A percentile compares a stretch with the other conserved stretches of the same genome.
Conservation (phyloP, 30 jellyfish, hydroid and myxozoan species). For the Turritopsis rubra region DNA sequence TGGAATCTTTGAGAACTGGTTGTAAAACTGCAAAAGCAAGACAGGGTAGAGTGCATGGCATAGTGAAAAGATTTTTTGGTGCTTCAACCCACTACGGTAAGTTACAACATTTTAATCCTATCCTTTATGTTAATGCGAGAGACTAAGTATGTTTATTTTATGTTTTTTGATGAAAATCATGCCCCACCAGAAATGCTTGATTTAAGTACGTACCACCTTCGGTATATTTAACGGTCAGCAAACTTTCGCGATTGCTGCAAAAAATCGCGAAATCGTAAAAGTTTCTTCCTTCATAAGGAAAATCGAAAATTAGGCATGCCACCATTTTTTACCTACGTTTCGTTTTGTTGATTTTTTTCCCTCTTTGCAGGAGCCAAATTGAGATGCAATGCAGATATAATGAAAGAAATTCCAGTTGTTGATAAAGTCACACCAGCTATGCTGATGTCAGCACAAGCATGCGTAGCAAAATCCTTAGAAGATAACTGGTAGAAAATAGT, state of each 20-base stretch:
- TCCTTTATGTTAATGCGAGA: no score
- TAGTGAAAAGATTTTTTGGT: constrained; percentile 71
- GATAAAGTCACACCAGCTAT: constrained; percentile 93
- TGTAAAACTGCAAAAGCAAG: constrained; percentile 75
- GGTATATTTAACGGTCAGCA: no score
- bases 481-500: constrained; percentile 93
- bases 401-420: constrained; percentile 50
- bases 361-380: constrained; percentile 45
- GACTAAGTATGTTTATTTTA: no score
- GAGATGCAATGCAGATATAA: constrained; percentile 75
- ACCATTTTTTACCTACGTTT: no score
- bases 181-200: no score
- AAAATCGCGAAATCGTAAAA: no score
- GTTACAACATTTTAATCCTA: no score
- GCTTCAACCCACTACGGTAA: constrained; percentile 73
- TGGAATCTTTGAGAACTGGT: constrained; percentile 74
- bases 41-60: constrained; percentile 69
- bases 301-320: no score
- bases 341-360: background rate
- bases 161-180: no score
- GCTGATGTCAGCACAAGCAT: constrained; percentile 97
- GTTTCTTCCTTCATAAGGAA: no score
- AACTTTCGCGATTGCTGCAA: no score
- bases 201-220: no score
- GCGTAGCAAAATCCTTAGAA: constrained; percentile 91